Evolutionary conservation across 2,113 vertebrate species (phyloP).

Genomic region (Nothocercus julius): DNA sequence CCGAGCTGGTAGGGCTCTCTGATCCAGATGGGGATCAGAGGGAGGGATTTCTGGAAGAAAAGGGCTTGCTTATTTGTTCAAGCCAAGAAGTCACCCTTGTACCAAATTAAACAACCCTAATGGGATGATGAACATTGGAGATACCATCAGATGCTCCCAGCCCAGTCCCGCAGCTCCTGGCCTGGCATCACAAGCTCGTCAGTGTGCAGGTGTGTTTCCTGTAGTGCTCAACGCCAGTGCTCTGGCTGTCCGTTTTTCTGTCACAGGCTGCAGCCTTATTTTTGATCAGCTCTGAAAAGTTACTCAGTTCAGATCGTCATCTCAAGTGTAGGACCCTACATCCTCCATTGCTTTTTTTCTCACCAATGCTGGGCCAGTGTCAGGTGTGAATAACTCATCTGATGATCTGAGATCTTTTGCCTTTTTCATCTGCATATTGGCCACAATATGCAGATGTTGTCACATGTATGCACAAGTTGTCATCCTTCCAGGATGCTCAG

Average conservation of each 20-base stretch:
- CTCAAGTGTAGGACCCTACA: neutral
- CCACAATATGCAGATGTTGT: too few relatives aligned
- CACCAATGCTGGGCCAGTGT: neutral
- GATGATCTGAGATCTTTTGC: neutral
- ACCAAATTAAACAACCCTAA: neutral
- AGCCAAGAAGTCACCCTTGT: neutral
- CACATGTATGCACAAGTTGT: too few relatives aligned
- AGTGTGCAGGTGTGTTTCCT: neutral
- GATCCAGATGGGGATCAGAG: too few relatives aligned
- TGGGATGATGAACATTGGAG: fast-evolving
- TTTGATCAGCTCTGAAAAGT: neutral
- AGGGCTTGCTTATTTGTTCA: neutral
- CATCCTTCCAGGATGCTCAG: neutral
- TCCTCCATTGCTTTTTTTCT: fast-evolving
- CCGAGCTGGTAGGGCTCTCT: neutral
- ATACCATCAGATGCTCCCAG: neutral
- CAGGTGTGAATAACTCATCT: neutral
- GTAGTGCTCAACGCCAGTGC: neutral
- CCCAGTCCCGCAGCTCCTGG: neutral
- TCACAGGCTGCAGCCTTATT: neutral
- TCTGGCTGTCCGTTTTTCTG: neutral
- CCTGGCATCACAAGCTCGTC: neutral
- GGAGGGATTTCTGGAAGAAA: neutral
- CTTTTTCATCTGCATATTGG: neutral
- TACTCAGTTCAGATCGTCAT: neutral